Evolutionary conservation across 2,888 invertebrate genomes (phyloP), one percentile per base, ranked within the genome.

Genomic region (Sisyra nigra): DNA sequence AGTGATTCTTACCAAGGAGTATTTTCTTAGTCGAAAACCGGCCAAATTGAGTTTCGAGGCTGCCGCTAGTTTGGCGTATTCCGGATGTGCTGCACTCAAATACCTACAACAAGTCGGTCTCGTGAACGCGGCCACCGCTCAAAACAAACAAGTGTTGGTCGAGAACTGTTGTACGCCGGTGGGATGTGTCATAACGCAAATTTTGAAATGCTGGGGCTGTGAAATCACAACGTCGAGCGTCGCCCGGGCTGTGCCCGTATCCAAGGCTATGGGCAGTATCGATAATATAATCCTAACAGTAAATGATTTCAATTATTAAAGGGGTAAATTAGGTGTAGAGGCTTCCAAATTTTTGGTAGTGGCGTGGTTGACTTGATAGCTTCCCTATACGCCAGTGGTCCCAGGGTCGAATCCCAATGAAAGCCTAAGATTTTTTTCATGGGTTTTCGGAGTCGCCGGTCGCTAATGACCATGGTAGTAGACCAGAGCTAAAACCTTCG

Each of bases 51-150:
- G 67, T 34, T 75, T 71, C 52, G 74, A 75, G 56, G 70, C 69
- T 35, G 71, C 72, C 29, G 70, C 72, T 18, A 69, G 72, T 50
- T 57, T 77, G 46, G 73, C 76, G 1, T 75, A 72, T 51, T 68
- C 69, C 38, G 74, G 73, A 30, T 66, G 70, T 46, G 54, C 70
- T 38, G 73, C 74, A 2, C 65, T 73, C 59, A 61, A 67, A 48
- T 68, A 69, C 11, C 54, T 74, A 11, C 56, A 62, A 49, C 56
- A 62, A 47, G 69, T 68, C 13, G 52, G 58, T 8, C 58, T 74
- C 17, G 24, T 24, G 3, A 61, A 61, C 47, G 60, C 63, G 45
- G 60, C 63, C 42, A 68, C 66, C 52, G 67, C 70, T 4, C 54
- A 57, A 48, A 44, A 17, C 30, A 40, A 40, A 34, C 14, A 19